phyloP scores from a whole-genome alignment of 2,888 invertebrate genomes.

The Copidosoma aretas region DNA sequence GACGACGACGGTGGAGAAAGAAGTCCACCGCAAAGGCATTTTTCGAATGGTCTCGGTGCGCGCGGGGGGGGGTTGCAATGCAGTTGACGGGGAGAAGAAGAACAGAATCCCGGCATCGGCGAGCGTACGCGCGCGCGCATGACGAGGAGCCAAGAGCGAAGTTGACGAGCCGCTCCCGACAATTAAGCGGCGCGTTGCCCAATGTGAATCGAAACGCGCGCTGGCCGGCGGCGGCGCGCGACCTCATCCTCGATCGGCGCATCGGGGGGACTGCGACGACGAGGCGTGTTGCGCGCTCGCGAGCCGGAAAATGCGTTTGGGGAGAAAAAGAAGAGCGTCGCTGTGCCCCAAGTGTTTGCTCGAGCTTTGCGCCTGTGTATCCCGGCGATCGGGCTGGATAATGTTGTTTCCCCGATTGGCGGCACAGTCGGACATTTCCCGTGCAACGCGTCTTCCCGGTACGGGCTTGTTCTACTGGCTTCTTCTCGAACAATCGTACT shows the following conservation, averaged over 20 bases:
- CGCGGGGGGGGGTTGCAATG: constrained; percentile 9
- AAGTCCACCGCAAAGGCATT: not conserved
- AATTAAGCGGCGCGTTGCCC: constrained; percentile 23
- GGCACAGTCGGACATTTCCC: no score
- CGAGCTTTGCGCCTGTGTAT: no score
- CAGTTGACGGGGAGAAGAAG: not conserved
- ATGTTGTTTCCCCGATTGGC: no score
- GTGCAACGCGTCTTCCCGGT: no score
- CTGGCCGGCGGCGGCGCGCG: not conserved
- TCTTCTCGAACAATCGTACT: no score
- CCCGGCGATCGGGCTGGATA: no score
- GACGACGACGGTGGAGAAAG: not conserved
- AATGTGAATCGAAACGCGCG: not conserved
- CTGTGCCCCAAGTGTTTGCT: no score
- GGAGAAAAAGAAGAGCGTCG: no score
- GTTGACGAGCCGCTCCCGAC: constrained; percentile 9
- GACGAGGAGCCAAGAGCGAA: not conserved
- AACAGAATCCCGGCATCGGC: not conserved
- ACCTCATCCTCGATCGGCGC: not conserved
- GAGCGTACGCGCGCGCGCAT: not conserved
- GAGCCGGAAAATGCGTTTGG: no score
- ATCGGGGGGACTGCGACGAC: not conserved
- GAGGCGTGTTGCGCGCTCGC: no score
- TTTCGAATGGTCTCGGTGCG: constrained; percentile 7
- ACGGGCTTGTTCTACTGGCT: no score